A percentile compares a stretch with the other conserved stretches of the same genome.
phyloP scores from a whole-genome alignment of 2,113 vertebrate genomes.

The Macquaria australasica region DNA sequence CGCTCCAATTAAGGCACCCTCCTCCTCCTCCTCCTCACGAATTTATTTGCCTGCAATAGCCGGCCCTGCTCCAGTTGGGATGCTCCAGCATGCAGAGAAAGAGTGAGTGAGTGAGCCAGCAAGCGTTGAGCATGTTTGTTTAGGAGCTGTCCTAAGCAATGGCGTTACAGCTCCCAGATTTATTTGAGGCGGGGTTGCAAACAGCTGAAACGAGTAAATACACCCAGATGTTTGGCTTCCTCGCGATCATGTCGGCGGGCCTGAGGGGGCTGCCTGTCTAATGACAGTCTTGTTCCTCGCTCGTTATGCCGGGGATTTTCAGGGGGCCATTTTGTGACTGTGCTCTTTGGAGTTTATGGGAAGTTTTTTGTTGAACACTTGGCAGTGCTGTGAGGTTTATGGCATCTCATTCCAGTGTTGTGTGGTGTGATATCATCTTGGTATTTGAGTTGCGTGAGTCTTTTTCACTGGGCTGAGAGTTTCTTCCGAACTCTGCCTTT shows the following conservation, averaged over 20 bases:
- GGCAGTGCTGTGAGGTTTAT: conserved; percentile 45
- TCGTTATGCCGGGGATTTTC: conserved; percentile 61
- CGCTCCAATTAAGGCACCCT: conserved; percentile 77
- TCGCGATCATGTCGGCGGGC: conserved; percentile 48
- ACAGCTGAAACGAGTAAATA: conserved; percentile 80
- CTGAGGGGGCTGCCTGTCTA: conserved; percentile 61
- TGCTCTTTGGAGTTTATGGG: conserved; percentile 68
- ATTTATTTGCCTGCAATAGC: conserved; percentile 47
- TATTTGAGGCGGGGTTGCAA: conserved; percentile 69
- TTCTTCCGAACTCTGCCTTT: conserved; percentile 50
- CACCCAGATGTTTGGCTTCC: conserved; percentile 78
- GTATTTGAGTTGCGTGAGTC: conserved; percentile 47
- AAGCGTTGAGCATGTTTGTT: conserved; percentile 68
- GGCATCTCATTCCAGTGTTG: conserved; percentile 42
- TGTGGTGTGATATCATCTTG: conserved; percentile 32
- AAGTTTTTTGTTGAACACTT: conserved; percentile 48
- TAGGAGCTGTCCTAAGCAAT: conserved; percentile 72
- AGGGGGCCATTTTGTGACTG: conserved; percentile 74
- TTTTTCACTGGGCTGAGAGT: conserved; percentile 33
- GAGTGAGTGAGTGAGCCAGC: conserved; percentile 51
- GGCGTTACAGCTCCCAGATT: conserved; percentile 71
- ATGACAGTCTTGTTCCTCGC: conserved; percentile 69
- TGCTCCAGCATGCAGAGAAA: conserved; percentile 26
- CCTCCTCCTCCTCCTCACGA: conserved; percentile 53
- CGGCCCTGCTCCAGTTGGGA: conserved; percentile 32